Conservation (phyloP, 1,140 invertebrate species). For the Platyscapa corneri region DNA sequence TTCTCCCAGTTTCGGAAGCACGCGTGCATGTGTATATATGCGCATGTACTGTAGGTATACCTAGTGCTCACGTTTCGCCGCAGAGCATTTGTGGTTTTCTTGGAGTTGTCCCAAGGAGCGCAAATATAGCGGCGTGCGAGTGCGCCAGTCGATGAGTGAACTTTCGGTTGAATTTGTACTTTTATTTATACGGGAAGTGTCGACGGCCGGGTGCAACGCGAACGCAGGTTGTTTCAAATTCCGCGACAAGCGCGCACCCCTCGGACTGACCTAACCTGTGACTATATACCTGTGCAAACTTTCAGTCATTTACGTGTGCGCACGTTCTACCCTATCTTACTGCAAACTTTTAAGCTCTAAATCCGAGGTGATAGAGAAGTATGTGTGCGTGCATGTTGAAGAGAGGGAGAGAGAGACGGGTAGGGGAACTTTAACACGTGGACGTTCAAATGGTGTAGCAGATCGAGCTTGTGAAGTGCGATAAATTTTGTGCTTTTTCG, state of each 20-base stretch:
- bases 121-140: constrained; percentile 35
- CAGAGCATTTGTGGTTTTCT: constrained; percentile 11
- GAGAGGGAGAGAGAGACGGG: neutral
- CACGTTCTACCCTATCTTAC: neutral
- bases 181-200: neutral
- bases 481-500: neutral
- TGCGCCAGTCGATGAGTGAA: constrained; percentile 36
- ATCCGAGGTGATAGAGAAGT: neutral
- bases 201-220: too few relatives aligned
- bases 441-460: neutral
- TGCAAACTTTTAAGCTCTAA: neutral
- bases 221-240: constrained; percentile 49
- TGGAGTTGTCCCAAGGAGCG: constrained; percentile 41
- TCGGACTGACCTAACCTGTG: neutral
- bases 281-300: neutral
- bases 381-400: neutral
- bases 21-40: constrained; percentile 32
- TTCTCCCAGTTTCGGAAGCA: neutral
- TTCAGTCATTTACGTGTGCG: neutral
- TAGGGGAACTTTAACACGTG: neutral
- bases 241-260: constrained; percentile 40
- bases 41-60: constrained; percentile 1
- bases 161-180: constrained; percentile 24
- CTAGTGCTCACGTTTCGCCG: constrained; percentile 3
- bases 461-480: neutral